Evolutionary conservation across 2,113 vertebrate species (phyloP).

Genomic region (Clarias gariepinus): DNA sequence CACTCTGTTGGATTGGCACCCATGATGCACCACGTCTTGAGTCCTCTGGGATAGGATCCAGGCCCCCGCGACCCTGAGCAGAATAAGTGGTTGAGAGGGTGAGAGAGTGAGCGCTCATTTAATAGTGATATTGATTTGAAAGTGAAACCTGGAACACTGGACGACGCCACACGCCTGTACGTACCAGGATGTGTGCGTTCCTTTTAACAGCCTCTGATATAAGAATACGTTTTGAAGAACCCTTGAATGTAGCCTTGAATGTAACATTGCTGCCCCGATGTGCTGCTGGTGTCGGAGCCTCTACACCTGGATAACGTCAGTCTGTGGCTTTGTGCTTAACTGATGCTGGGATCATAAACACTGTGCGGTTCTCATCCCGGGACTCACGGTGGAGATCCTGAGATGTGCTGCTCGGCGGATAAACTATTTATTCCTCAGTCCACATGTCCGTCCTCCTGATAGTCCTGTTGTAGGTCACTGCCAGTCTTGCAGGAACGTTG

Average conservation of each 20-base stretch:
- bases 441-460: background rate
- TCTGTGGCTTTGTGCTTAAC: background rate
- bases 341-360: background rate
- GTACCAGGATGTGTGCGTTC: background rate
- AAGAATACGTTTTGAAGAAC: background rate
- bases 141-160: background rate
- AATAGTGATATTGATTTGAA: too few species aligned
- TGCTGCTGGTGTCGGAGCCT: background rate
- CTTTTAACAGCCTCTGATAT: background rate
- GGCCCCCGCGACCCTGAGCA: too few species aligned
- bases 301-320: background rate
- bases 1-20: too few species aligned
- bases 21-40: too few species aligned
- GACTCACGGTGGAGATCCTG: background rate
- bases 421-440: background rate
- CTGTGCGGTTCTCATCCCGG: background rate
- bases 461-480: background rate
- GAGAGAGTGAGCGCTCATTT: too few species aligned
- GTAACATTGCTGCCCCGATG: background rate
- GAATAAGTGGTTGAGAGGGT: too few species aligned
- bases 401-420: background rate
- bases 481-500: background rate
- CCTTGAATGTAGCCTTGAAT: background rate
- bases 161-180: background rate
- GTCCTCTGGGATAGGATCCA: too few species aligned